phyloP scores from a whole-genome alignment of 2,113 vertebrate species.

The Rallus limicola region DNA sequence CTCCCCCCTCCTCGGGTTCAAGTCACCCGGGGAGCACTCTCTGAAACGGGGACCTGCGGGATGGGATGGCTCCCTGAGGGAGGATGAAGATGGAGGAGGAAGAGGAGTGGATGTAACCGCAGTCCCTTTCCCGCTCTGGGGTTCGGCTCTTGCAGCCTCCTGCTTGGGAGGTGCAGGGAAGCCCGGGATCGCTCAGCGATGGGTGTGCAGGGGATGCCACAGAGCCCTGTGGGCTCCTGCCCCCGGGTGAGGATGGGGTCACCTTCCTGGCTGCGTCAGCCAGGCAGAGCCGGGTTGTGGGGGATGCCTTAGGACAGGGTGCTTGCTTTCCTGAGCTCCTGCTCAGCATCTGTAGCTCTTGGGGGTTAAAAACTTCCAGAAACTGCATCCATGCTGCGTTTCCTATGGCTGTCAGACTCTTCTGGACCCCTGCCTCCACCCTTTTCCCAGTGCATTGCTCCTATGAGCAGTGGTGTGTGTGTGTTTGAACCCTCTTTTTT shows the following conservation, averaged over 20 bases:
- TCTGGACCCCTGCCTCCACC: constrained; percentile 2
- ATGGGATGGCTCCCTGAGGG: neutral
- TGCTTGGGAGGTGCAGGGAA: fast-evolving
- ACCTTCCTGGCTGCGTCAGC: fast-evolving
- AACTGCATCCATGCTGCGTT: neutral
- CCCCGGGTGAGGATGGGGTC: fast-evolving
- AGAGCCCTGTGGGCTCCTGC: neutral
- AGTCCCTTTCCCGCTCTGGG: neutral
- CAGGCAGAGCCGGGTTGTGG: fast-evolving
- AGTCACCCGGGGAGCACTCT: neutral
- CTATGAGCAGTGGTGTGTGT: neutral
- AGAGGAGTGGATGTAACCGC: neutral
- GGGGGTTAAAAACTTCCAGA: neutral
- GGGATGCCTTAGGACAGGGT: neutral
- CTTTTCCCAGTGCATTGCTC: neutral
- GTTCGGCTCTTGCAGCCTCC: neutral
- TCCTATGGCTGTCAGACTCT: constrained; percentile 40
- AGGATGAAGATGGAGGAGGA: neutral
- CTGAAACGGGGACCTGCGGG: neutral
- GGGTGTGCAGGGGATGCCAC: fast-evolving
- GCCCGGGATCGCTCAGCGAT: neutral
- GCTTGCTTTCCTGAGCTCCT: neutral
- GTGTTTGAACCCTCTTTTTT: no score
- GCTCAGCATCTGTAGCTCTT: neutral
- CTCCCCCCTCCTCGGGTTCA: no score